These are phyloP conservation scores for Andinoacara biseriatus DNA, from an alignment of 2,113 vertebrate species.

Conservation along the genomic window DNA sequence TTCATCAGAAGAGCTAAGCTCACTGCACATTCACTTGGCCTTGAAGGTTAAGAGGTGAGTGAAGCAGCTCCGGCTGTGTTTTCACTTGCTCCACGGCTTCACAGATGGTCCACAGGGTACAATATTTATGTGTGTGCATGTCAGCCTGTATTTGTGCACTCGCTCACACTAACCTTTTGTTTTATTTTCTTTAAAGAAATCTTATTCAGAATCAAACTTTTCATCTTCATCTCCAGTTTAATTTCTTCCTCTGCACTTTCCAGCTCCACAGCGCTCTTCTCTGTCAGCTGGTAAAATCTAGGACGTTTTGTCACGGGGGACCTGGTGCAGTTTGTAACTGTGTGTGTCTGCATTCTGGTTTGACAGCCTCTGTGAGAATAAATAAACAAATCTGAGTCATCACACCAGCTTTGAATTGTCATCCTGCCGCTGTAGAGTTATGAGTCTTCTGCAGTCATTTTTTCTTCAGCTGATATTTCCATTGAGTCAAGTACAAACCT, in stretches of 20 bases:
- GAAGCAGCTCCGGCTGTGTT: slow-evolving; percentile 68
- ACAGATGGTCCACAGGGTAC: slow-evolving; percentile 39
- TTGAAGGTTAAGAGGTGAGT: slow-evolving; percentile 58
- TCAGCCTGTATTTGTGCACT: slow-evolving; percentile 11
- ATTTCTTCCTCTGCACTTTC: slow-evolving; percentile 7
- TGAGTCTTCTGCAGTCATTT: slow-evolving; percentile 15
- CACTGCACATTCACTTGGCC: slow-evolving; percentile 30
- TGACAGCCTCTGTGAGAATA: slow-evolving; percentile 50
- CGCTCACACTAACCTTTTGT: slow-evolving; percentile 21
- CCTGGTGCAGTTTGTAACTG: slow-evolving; percentile 42
- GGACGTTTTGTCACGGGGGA: slow-evolving; percentile 55
- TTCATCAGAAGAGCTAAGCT: slow-evolving; percentile 1
- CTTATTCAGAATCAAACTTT: slow-evolving; percentile 58
- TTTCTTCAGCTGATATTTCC: slow-evolving; percentile 11
- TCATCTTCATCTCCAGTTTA: slow-evolving; percentile 13
- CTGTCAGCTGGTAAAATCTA: slow-evolving; percentile 51
- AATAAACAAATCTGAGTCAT: slow-evolving; percentile 65
- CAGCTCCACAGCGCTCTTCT: background rate
- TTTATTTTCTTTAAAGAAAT: slow-evolving; percentile 43
- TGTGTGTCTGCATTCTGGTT: slow-evolving; percentile 42
- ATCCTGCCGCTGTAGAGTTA: slow-evolving; percentile 28
- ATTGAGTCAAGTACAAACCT: background rate
- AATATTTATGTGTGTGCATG: slow-evolving; percentile 37
- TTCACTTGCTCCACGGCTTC: slow-evolving; percentile 64
- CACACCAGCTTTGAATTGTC: slow-evolving; percentile 43